A percentile compares a stretch with the other conserved stretches of the same genome.
Conservation (phyloP, 2,888 invertebrate genomes). For the Drosophila merina region DNA sequence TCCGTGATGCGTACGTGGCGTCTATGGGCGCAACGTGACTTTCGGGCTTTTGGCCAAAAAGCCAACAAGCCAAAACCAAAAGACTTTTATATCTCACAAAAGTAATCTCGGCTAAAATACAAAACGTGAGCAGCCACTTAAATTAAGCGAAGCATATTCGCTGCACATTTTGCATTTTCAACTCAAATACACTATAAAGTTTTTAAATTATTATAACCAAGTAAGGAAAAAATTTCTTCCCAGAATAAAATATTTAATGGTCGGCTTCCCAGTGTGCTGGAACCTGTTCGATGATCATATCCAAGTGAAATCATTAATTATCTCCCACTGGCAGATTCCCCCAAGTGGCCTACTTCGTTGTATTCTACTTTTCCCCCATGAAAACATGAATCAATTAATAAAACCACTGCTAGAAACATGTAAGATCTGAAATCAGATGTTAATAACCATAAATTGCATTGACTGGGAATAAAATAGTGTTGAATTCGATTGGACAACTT, state of each 20-base stretch:
- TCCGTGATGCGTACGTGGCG: conserved; percentile 38
- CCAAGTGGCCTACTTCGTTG: conserved; percentile 39
- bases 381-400: conserved; percentile 20
- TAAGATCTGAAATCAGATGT: neutral
- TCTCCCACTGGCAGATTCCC: conserved; percentile 21
- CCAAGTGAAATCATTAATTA: conserved; percentile 29
- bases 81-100: conserved; percentile 27
- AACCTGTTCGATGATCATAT: conserved; percentile 4
- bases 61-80: conserved; percentile 16
- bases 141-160: conserved; percentile 46
- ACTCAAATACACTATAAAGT: conserved; percentile 13
- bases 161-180: conserved; percentile 38
- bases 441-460: conserved; percentile 15
- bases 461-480: conserved; percentile 12
- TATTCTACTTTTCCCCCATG: neutral
- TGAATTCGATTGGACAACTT: conserved; percentile 30
- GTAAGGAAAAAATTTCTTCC: conserved; percentile 2
- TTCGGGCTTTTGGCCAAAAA: conserved; percentile 3
- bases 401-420: conserved; percentile 15
- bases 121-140: conserved; percentile 67
- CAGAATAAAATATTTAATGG: neutral
- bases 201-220: conserved; percentile 12
- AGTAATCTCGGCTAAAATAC: conserved; percentile 51
- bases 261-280: neutral
- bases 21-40: conserved; percentile 48